Conservation (phyloP, 2,797 vertebrate species). For the Threskiornis aethiopicus region DNA sequence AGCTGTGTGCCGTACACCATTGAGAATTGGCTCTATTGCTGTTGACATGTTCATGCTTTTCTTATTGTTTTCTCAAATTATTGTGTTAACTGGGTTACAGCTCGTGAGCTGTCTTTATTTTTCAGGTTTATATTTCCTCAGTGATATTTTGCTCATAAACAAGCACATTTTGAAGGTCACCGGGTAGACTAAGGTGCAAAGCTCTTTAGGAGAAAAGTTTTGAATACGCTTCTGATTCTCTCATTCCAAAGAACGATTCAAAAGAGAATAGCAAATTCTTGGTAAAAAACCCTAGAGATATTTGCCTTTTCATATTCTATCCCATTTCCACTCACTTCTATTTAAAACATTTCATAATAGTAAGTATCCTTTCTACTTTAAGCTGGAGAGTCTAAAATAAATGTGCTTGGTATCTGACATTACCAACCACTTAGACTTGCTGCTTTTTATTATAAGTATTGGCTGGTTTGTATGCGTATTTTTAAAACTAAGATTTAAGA, state of each 20-base stretch:
- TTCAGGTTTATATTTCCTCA: conserved; percentile 21
- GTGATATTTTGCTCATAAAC: not conserved
- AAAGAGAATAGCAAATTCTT: not conserved
- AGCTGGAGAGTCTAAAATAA: not conserved
- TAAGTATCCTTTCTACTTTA: not conserved
- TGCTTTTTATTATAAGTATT: conserved; percentile 1
- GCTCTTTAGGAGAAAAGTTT: not conserved
- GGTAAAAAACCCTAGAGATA: not conserved
- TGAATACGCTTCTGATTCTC: not conserved
- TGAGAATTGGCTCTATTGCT: not conserved
- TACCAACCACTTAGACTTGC: not conserved
- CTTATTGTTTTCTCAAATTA: conserved; percentile 22
- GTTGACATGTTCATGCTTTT: not conserved
- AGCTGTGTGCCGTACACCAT: not conserved
- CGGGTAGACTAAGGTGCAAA: not conserved
- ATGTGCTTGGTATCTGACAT: not conserved
- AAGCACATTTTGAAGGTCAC: not conserved
- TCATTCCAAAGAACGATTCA: not conserved
- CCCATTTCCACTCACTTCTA: not conserved
- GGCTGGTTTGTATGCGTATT: conserved; percentile 5
- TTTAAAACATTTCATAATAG: conserved; percentile 14
- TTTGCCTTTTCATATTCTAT: not conserved
- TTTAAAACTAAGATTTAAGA: conserved; percentile 35
- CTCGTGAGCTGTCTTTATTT: not conserved
- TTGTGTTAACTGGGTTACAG: conserved; percentile 1